Percentiles rank a stretch among this genome's conserved stretches.
phyloP scores from a whole-genome alignment of 2,888 invertebrate species.

The Arctia plantaginis region DNA sequence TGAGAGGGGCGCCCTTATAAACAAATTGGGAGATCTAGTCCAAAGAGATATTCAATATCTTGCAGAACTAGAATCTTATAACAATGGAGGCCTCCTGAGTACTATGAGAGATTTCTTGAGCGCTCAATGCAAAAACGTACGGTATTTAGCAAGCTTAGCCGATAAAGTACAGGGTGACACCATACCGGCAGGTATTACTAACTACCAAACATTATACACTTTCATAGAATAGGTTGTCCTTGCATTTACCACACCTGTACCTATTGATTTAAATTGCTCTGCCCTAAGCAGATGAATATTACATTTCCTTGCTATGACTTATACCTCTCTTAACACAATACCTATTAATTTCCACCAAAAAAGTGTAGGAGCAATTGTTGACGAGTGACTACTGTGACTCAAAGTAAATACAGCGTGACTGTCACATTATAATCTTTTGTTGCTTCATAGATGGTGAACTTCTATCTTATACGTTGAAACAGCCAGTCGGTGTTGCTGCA shows the following conservation, averaged over 20 bases:
- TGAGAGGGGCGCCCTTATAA: constrained; percentile 89
- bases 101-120: constrained; percentile 86
- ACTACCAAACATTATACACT: too few relatives aligned
- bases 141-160: constrained; percentile 95
- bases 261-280: too few relatives aligned
- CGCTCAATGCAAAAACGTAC: constrained; percentile 80
- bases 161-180: constrained; percentile 94
- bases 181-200: constrained; percentile 82
- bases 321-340: constrained; percentile 17
- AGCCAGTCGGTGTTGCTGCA: constrained; percentile 90
- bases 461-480: constrained; percentile 89
- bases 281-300: too few relatives aligned
- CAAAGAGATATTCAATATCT: constrained; percentile 94
- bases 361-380: too few relatives aligned
- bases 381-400: too few relatives aligned
- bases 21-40: constrained; percentile 90
- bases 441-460: constrained; percentile 88
- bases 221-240: too few relatives aligned
- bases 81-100: constrained; percentile 89
- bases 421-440: too few relatives aligned
- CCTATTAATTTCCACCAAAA: constrained; percentile 7
- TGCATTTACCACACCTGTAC: too few relatives aligned
- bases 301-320: too few relatives aligned
- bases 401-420: too few relatives aligned
- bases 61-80: constrained; percentile 94